Evolutionary conservation across 2,888 invertebrate genomes (phyloP).

Genomic region (Gari tellinella): DNA sequence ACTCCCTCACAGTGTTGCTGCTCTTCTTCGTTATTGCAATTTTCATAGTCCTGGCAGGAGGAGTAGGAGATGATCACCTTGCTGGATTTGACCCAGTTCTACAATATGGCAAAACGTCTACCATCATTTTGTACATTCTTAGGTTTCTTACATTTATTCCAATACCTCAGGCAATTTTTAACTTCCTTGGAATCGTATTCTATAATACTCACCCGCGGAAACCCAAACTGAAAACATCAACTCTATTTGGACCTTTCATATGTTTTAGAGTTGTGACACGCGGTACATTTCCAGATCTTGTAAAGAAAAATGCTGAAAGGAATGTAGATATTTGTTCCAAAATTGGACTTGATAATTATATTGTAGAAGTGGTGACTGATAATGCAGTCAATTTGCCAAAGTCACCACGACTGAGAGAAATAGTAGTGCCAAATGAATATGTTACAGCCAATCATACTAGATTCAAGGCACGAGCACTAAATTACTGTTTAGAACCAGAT

Average conservation of each 20-base stretch:
- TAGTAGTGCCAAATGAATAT: conserved; percentile 72
- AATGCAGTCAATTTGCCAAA: conserved; percentile 63
- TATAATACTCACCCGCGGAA: conserved; percentile 71
- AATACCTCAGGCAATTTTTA: conserved; percentile 71
- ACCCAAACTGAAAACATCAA: conserved; percentile 73
- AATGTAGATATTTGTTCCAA: conserved; percentile 68
- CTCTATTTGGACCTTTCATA: conserved; percentile 73
- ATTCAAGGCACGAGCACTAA: conserved; percentile 78
- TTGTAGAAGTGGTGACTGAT: conserved; percentile 74
- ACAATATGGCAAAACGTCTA: conserved; percentile 64
- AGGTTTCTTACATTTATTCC: conserved; percentile 67
- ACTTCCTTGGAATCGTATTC: conserved; percentile 72
- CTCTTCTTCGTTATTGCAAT: conserved; percentile 51
- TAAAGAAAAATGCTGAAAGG: conserved; percentile 66
- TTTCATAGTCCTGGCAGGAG: conserved; percentile 54
- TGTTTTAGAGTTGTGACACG: conserved; percentile 73
- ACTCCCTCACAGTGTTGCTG: conserved; percentile 50
- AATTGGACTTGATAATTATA: conserved; percentile 70
- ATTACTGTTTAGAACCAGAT: conserved; percentile 73
- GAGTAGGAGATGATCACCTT: conserved; percentile 43
- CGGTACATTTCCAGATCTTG: conserved; percentile 68
- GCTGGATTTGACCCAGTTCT: conserved; percentile 61
- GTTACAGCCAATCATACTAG: conserved; percentile 62
- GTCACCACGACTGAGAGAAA: conserved; percentile 61
- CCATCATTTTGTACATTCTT: conserved; percentile 66